Evolutionary conservation across 2,888 invertebrate genomes (phyloP), one percentile per base, ranked within the genome.

Genomic region (Adelphocoris suturalis): DNA sequence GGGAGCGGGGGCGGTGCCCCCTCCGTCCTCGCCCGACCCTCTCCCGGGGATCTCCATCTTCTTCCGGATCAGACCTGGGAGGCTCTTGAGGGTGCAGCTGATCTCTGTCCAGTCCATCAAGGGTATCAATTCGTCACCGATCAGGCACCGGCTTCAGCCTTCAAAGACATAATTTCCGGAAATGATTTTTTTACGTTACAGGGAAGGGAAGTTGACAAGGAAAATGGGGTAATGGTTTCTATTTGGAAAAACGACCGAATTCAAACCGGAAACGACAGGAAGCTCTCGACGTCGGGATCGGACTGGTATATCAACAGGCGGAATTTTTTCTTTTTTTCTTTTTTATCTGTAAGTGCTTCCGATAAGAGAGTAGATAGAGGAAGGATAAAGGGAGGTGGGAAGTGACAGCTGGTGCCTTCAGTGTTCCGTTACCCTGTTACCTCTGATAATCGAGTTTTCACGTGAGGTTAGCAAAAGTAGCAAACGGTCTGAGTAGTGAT

Each of bases 31-130:
- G n/a, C n/a, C 80, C 0, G 46, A 23, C 16, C 52, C 76, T 85
- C 85, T 46, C 47, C 57, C 81, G 52, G 89, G 52, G 68, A 52
- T 89, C 75, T 91, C 91, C 91, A 91, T 91, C 90, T 90, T 90
- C 88, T 90, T 80, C 84, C 90, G 78, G 23, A 91, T 82, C 57
- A 90, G 86, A 86, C 86, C 90, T 46, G 91, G 90, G 80, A 91
- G 90, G 76, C 86, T 90, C 85, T 91, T 91, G 37, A 91, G 82
- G 85, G 90, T 90, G 61, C 86, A 85, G 28, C 86, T 86, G 57
- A 90, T 90, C 85, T 90, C 86, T 76, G 89, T 88, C 91, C 91
- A 91, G 91, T 91, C 91, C 91, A 91, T 91, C 55, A 76, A 86
- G 57, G 86, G 68, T 3, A 68, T 19, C 1, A 80, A 23, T 37